These are phyloP conservation scores for Peromyscus leucopus DNA, from an alignment of 2,113 vertebrate genomes.

Conservation along the genomic window DNA sequence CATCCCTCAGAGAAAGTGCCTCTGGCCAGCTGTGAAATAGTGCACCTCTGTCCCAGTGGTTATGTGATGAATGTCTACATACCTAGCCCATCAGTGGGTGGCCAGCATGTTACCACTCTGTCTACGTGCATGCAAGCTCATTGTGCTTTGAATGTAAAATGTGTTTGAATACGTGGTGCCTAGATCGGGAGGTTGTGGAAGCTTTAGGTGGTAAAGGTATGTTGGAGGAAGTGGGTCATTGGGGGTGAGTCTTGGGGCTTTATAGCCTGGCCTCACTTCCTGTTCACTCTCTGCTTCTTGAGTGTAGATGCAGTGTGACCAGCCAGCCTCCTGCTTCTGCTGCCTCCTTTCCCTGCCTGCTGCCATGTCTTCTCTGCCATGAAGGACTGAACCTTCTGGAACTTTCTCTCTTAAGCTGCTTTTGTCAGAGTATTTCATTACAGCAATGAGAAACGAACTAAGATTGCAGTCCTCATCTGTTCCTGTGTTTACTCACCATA, in stretches of 20 bases:
- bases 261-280: neutral
- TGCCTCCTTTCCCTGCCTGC: no score
- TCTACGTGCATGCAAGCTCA: neutral
- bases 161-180: neutral
- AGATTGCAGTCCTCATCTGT: neutral
- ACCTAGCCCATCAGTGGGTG: neutral
- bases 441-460: neutral
- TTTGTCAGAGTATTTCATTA: neutral
- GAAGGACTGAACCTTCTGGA: neutral
- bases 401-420: neutral
- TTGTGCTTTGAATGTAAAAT: neutral
- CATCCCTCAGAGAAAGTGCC: neutral
- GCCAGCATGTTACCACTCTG: neutral
- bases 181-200: neutral
- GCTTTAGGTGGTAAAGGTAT: neutral
- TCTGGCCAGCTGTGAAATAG: conserved; percentile 6
- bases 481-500: conserved; percentile 90
- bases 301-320: neutral
- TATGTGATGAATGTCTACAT: neutral
- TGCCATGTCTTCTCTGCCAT: neutral
- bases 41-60: neutral
- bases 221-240: neutral
- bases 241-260: neutral
- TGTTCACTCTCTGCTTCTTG: neutral
- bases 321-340: neutral